Percentiles rank a stretch among this genome's conserved stretches.
Evolutionary conservation across 2,113 vertebrate species (phyloP).

Genomic region (Formicarius rufipectus): DNA sequence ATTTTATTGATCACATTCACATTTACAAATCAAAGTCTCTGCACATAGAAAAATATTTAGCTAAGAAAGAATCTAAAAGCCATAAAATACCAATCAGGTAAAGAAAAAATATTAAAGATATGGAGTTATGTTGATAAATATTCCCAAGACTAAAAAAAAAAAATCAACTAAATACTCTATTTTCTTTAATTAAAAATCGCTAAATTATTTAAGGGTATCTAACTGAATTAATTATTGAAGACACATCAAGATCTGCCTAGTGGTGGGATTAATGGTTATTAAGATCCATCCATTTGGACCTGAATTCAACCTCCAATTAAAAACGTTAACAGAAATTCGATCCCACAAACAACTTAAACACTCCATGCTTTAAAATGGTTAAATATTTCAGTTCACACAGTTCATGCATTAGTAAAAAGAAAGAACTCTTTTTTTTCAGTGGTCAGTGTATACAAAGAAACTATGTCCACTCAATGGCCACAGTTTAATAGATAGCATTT

Average conservation of each 20-base stretch:
- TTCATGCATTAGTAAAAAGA: background rate
- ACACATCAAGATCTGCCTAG: conserved; percentile 20
- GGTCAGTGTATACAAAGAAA: background rate
- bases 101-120: background rate
- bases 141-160: background rate
- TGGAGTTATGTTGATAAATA: conserved; percentile 30
- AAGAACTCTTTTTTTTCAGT: background rate
- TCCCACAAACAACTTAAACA: background rate
- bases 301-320: conserved; percentile 23
- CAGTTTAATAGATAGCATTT: background rate
- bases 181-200: conserved; percentile 57
- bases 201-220: conserved; percentile 58
- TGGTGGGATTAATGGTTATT: conserved; percentile 11
- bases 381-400: background rate
- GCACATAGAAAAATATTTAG: conserved; percentile 49
- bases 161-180: conserved; percentile 28
- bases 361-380: background rate
- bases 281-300: conserved; percentile 8
- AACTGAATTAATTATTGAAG: conserved; percentile 57
- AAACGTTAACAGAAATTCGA: background rate
- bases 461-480: background rate
- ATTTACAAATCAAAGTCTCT: conserved; percentile 82
- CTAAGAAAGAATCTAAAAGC: conserved; percentile 1
- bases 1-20: conserved; percentile 80
- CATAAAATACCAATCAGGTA: background rate